Percentiles rank a stretch among this genome's conserved stretches.
These are phyloP conservation scores for Notechis scutatus DNA, from an alignment of 2,113 vertebrate species.

Conservation along the genomic window DNA sequence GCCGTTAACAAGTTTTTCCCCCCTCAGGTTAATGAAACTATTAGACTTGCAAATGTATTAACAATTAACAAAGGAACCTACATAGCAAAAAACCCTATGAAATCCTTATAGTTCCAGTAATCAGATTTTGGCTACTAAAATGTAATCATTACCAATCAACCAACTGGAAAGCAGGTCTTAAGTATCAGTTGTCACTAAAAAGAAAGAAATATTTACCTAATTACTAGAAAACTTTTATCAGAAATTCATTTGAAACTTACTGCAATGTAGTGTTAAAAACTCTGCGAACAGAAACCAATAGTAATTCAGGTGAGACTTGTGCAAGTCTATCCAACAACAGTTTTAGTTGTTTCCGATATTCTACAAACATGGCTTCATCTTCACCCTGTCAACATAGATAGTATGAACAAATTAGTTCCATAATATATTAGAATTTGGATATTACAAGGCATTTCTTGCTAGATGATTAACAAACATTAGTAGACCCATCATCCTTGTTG, in stretches of 20 bases:
- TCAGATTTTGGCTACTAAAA: not conserved
- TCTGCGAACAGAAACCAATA: slow-evolving; percentile 86
- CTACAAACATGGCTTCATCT: slow-evolving; percentile 99
- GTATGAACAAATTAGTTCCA: not conserved
- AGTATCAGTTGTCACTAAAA: not conserved
- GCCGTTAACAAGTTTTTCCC: not conserved
- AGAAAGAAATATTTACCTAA: not conserved
- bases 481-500: not conserved
- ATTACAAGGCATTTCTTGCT: not conserved
- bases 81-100: not conserved
- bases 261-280: slow-evolving; percentile 90
- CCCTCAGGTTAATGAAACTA: not conserved
- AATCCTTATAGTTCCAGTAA: not conserved
- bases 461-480: not conserved
- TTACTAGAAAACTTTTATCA: not conserved
- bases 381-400: slow-evolving; percentile 78
- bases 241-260: slow-evolving; percentile 69
- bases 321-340: slow-evolving; percentile 92
- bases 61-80: not conserved
- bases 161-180: not conserved
- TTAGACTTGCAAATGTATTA: not conserved
- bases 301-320: slow-evolving; percentile 92
- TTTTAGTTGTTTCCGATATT: slow-evolving; percentile 98
- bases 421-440: not conserved
- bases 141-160: not conserved